Conservation (phyloP, 2,888 invertebrate species). For the Lasius platythorax region DNA sequence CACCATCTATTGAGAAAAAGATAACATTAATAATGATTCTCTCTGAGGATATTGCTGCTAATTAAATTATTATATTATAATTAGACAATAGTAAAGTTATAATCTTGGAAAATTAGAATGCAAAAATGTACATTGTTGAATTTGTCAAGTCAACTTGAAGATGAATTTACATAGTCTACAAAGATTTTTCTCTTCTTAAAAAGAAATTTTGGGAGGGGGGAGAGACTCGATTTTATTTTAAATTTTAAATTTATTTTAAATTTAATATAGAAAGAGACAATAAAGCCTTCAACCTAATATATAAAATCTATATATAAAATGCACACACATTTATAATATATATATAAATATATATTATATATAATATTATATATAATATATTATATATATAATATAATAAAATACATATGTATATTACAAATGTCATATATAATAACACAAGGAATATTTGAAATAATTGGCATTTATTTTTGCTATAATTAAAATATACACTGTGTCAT, state of each 20-base stretch:
- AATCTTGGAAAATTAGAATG: not conserved
- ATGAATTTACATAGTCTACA: not conserved
- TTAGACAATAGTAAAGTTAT: not conserved
- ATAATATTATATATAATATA: no score
- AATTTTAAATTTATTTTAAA: not conserved
- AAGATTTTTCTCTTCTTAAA: not conserved
- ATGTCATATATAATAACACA: conserved; percentile 12
- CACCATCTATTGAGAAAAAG: not conserved
- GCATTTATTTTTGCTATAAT: conserved; percentile 83
- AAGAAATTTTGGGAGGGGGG: not conserved
- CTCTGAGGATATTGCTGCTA: not conserved
- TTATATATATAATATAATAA: not conserved
- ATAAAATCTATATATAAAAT: not conserved
- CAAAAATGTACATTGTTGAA: not conserved
- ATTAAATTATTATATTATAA: not conserved
- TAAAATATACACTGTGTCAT: conserved; percentile 86
- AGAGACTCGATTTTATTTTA: not conserved
- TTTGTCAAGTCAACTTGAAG: not conserved
- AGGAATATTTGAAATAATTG: conserved; percentile 68
- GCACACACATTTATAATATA: no score
- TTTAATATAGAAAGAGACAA: not conserved
- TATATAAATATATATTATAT: no score
- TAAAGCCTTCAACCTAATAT: not conserved
- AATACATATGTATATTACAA: conserved; percentile 10
- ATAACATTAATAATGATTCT: not conserved